Base-by-base conservation (phyloP, 1,140 invertebrate genomes). In the Drosophila sp. region DNA sequence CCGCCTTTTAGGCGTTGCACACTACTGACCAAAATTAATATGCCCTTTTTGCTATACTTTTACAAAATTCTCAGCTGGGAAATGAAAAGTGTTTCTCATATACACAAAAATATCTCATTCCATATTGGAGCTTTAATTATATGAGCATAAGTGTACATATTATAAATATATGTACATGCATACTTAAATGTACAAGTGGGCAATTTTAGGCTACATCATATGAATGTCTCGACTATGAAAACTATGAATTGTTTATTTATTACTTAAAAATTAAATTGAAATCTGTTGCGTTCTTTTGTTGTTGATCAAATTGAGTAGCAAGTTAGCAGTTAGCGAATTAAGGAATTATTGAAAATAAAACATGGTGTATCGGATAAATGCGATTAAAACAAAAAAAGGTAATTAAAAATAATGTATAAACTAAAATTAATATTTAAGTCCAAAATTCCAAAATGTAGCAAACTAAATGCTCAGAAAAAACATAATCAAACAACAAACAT, bases 221-320 rank as follows among this genome's bases (percentile, higher is more conserved):
- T 70, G 70, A 56, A 38, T 60, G 71, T 58, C 35, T 27, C 23
- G 44, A 50, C 11, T 75, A 79, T 79, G 74, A 75, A 71, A 71
- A 70, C 56, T 70, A 83, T 75, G 66, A 79, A 71, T 83, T 72
- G 33, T 40, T 62, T 38, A 10, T 27, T 17, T 50, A 50, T 50
- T 50, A 23, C 44, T 50, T 50, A 50, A 27, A 1, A 6, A 27
- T 25, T 50, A 50, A 50, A 10, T 50, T 50, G 44, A 50, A 27
- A 23, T 50, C 23, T 3, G 44, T 50, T 4, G 23, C 23, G 25
- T 25, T 47, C 23, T 3, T 41, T 41, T 41, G 40, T 41, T 41
- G 40, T 41, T 41, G n/a, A 41, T 41, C 11, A 47, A 47, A 8
- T 25, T n/a, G 2, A 25, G 25, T 47, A 25, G 23, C 44, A 50